phyloP scores from a whole-genome alignment of 2,113 vertebrate species.

The Menidia beryllina region DNA sequence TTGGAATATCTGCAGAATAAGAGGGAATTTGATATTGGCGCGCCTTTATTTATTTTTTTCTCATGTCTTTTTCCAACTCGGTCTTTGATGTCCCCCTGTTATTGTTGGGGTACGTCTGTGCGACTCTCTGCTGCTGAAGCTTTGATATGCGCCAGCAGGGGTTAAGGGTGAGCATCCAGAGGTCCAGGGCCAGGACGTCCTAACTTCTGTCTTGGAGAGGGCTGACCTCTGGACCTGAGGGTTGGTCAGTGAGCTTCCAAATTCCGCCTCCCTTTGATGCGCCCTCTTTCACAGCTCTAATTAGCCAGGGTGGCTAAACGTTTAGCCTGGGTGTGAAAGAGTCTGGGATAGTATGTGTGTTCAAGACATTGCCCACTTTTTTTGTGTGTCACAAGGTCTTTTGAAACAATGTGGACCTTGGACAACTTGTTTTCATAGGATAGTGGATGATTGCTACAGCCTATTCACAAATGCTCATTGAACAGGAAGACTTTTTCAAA shows the following conservation, averaged over 20 bases:
- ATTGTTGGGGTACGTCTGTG: conserved; percentile 79
- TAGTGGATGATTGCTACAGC: conserved; percentile 60
- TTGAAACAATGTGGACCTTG: conserved; percentile 81
- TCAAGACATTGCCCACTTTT: conserved; percentile 77
- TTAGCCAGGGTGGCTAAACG: conserved; percentile 84
- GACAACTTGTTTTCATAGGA: conserved; percentile 79
- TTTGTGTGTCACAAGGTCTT: conserved; percentile 75
- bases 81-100: conserved; percentile 82
- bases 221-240: conserved; percentile 81
- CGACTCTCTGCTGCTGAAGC: conserved; percentile 76
- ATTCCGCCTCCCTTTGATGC: conserved; percentile 81
- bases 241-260: conserved; percentile 72
- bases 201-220: conserved; percentile 79
- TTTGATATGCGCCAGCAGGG: conserved; percentile 81
- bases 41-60: conserved; percentile 62
- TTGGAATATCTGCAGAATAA: conserved; percentile 79
- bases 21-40: conserved; percentile 80
- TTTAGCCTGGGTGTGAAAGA: conserved; percentile 82
- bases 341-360: conserved; percentile 75
- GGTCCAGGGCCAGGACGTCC: conserved; percentile 78
- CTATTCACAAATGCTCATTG: conserved; percentile 67
- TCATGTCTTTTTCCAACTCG: conserved; percentile 76
- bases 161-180: conserved; percentile 83
- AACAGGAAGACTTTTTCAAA: conserved; percentile 51
- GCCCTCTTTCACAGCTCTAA: conserved; percentile 80